Evolutionary conservation across 2,888 invertebrate species (phyloP).

Genomic region (Embidobia sp.): DNA sequence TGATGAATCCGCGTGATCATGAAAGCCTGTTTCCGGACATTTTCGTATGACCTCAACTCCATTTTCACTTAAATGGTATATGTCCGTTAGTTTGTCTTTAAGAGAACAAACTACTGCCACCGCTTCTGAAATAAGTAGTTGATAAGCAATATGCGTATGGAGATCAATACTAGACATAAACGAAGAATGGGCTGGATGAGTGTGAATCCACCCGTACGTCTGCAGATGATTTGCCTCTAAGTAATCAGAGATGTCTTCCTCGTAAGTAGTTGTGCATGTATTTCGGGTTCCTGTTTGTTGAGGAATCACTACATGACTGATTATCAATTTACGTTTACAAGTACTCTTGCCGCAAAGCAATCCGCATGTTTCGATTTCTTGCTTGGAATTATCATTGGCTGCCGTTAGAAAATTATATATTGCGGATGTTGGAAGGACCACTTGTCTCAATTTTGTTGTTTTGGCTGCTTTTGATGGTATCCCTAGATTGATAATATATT

Average conservation of each 20-base stretch:
- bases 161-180: neutral
- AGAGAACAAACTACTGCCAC: neutral
- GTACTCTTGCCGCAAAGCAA: neutral
- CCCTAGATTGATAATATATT: no score
- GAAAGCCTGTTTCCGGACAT: no score
- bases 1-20: no score
- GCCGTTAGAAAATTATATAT: neutral
- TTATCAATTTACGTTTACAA: neutral
- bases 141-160: neutral
- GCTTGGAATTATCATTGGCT: neutral
- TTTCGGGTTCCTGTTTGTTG: neutral
- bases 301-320: neutral
- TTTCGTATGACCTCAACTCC: no score
- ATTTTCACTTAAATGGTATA: no score
- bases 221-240: neutral
- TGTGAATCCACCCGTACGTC: neutral
- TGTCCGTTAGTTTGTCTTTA: no score
- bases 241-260: neutral
- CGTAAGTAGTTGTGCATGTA: neutral
- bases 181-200: neutral
- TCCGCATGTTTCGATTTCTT: neutral
- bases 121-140: neutral
- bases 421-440: neutral
- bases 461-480: no score
- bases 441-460: no score